phyloP scores from a whole-genome alignment of 2,113 vertebrate genomes.

The Austrofundulus limnaeus region DNA sequence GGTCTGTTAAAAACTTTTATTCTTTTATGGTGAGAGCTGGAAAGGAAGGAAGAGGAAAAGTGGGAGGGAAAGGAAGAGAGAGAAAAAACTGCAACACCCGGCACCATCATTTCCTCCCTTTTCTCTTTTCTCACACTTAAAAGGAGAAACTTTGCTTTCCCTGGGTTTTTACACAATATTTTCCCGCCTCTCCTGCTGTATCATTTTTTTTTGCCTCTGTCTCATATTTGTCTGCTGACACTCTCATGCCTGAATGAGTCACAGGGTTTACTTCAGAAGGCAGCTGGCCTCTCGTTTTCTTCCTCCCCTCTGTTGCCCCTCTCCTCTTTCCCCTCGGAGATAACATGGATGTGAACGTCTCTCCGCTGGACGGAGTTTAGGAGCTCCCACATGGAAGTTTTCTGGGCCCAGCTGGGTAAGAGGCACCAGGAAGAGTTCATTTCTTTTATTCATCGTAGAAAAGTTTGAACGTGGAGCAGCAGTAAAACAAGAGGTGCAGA shows the following conservation, averaged over 20 bases:
- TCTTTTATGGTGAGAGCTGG: constrained; percentile 18
- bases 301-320: background rate
- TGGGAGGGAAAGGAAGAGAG: constrained; percentile 12
- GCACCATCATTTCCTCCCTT: constrained; percentile 50
- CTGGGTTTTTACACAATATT: background rate
- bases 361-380: constrained; percentile 6
- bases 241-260: constrained; percentile 55
- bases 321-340: background rate
- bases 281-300: constrained; percentile 22
- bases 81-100: background rate
- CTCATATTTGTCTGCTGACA: constrained; percentile 34
- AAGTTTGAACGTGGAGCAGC: constrained; percentile 19
- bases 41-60: constrained; percentile 20
- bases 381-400: constrained; percentile 63
- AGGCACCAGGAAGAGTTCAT: background rate
- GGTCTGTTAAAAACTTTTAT: background rate
- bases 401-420: constrained; percentile 72
- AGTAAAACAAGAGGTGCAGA: constrained; percentile 7
- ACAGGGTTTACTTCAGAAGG: constrained; percentile 43
- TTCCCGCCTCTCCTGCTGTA: background rate
- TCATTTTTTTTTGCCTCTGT: constrained; percentile 6
- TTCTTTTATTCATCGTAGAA: background rate
- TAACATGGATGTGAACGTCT: constrained; percentile 28
- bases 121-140: constrained; percentile 38
- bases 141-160: constrained; percentile 19